Evolutionary conservation across 1,140 invertebrate genomes (phyloP), one percentile per base, ranked within the genome.

Genomic region (Cardiocondyla obscurior): DNA sequence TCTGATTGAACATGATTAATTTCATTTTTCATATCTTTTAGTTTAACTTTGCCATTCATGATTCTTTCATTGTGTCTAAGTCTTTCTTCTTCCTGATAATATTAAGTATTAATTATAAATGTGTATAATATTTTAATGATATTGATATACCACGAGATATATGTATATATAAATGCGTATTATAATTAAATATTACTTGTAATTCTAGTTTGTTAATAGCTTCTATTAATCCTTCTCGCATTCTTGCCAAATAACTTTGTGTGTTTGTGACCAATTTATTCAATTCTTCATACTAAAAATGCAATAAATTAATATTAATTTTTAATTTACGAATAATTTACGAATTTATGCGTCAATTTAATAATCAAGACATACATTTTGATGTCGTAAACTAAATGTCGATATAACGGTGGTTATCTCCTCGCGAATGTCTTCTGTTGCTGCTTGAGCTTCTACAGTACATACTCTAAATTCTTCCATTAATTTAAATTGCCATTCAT

Each of bases 391-490:
- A 62, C 86, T 88, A 44, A 94, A 92, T 72, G 89, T 90, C 4
- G 81, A 88, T 76, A 91, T 82, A 69, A 94, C 85, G 2, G 82
- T 79, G 57, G 85, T 89, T 28, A 92, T 90, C 89, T 93, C 93
- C 85, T 94, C 93, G 5, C 84, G 86, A n/a, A 94, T 91, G 83
- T 94, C 93, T 88, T 94, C 92, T 19, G 91, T 92, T 19, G 92
- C 90, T 42, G 92, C 90, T 90, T 94, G 94, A 25, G 91, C 92
- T 81, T 94, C 93, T 4, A 93, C 91, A 39, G 93, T 93, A 30
- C 93, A 94, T 16, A 93, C 51, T 86, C 91, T 85, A 70, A 93
- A 93, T 90, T 94, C 91, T 85, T 92, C 92, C 93, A 94, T 94
- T 73, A 91, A 90, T 28, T 88, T 89, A 55, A 92, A 94, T 67